phyloP scores from a whole-genome alignment of 2,113 vertebrate species.

The human region GRCh38 chr7:132253001-132253500 shows the following conservation, averaged over 20 bases:
- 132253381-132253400: not conserved
- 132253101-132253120: not conserved
- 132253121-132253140: constrained; percentile 44
- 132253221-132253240: not conserved
- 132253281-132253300: not conserved
- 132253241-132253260: not conserved
- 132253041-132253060: not conserved
- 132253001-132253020: not conserved
- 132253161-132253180: constrained; percentile 20
- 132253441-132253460: no score
- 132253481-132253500: no score
- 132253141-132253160: not conserved
- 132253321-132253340: not conserved
- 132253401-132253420: not conserved
- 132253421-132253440: no score
- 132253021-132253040: not conserved
- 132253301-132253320: not conserved
- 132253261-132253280: not conserved
- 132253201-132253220: not conserved
- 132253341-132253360: not conserved
- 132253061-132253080: not conserved
- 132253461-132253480: no score
- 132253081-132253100: not conserved
- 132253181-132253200: not conserved
- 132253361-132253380: not conserved